phyloP scores from a whole-genome alignment of 2,113 vertebrate genomes.

The Gymnorhina tibicen region DNA sequence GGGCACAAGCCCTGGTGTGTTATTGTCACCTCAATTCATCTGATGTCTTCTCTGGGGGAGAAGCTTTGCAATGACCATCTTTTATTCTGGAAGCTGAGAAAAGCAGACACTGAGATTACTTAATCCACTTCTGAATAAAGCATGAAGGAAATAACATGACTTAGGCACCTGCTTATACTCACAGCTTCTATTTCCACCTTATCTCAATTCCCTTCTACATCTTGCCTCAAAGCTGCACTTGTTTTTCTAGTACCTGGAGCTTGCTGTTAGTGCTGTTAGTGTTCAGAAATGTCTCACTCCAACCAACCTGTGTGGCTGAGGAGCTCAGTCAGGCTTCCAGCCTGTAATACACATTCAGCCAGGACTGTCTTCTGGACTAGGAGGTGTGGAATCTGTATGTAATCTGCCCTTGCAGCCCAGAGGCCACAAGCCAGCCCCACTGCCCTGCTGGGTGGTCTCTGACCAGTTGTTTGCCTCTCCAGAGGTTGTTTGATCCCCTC shows the following conservation, averaged over 20 bases:
- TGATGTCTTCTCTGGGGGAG: background rate
- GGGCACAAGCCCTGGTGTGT: background rate
- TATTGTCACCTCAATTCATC: background rate
- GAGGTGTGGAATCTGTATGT: background rate
- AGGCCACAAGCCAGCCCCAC: background rate
- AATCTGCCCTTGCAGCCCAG: background rate
- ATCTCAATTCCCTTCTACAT: background rate
- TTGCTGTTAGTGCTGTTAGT: background rate
- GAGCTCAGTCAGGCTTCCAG: background rate
- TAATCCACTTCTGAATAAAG: background rate
- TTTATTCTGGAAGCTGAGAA: background rate
- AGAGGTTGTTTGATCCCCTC: background rate
- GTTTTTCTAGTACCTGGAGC: background rate
- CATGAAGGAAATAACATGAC: background rate
- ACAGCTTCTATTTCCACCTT: background rate
- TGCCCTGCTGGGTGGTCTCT: background rate
- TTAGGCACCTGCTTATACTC: background rate
- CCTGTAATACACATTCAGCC: rapidly evolving
- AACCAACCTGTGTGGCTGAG: background rate
- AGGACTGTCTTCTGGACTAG: background rate
- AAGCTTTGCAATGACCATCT: background rate
- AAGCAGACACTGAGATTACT: background rate
- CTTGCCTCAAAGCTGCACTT: background rate
- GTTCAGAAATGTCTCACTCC: background rate
- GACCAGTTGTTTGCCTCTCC: background rate